Evolutionary conservation across 2,888 invertebrate genomes (phyloP), one percentile per base, ranked within the genome.

Genomic region (Coleophora deauratella): DNA sequence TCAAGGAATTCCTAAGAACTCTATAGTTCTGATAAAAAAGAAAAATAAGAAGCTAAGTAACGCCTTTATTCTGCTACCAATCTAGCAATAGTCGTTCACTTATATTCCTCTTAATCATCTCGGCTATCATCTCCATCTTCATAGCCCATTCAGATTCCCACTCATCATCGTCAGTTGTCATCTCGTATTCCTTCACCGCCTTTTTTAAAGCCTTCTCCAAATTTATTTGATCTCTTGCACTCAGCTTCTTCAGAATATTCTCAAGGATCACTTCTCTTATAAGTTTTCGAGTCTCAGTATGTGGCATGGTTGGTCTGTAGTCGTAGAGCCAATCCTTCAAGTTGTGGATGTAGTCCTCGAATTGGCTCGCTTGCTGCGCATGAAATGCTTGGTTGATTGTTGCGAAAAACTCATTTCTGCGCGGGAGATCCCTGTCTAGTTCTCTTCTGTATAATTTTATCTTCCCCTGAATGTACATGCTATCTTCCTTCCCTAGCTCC

Each of bases 371-470:
- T 43, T 80, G 61, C 41, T 48, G 47, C 13, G 62, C 35, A 13
- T 64, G 72, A 35, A 72, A 73, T 9, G 62, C 45, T 1, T 55
- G 46, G 37, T 73, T 62, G 52, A 80, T 69, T 2, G 59, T 52
- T n/a, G 59, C 34, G 10, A 80, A 38, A 40, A 81, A 80, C 0
- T 45, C 52, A 1, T 30, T 47, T 40, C 54, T 49, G 4, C 42
- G 34, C 0, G 58, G 57, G 10, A 49, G 33, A 7, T 52, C 46
- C 2, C 54, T 53, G 1, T 62, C 38, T 2, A 66, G 47, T 12
- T 62, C 51, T 1, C 51, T 28, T 34, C 49, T 49, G 31, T 64
- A 71, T 1, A 44, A 21, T n/a, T 28, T 30, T 4, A 75, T 41
- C 45, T 64, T 57, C 0, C 46, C 46, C 28, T 50, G 52, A 2